Base-by-base conservation (phyloP, 2,113 vertebrate genomes). In the Nansenia antarctica region DNA sequence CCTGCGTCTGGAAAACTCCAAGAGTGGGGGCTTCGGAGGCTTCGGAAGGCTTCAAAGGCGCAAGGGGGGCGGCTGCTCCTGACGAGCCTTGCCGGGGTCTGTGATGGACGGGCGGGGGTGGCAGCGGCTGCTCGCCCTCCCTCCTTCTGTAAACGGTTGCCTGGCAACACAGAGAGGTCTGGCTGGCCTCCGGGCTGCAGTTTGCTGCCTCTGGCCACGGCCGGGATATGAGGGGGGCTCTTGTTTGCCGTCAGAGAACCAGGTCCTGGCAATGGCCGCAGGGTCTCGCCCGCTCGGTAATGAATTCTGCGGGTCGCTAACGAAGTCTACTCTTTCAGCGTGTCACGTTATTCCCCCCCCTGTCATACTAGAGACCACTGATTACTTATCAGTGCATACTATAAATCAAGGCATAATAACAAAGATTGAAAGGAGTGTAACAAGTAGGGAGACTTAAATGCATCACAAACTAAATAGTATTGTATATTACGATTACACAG, bases 111-210 rank as follows among this genome's bases (percentile, higher is more conserved):
- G 22, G 60, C 29, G 60, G 34, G 34, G 60, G 81, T 61, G 74
- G 88, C 76, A 84, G 85, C 83, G 83, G 81, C 67, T 68, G 67
- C 66, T 64, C 61, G 68, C 67, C 73, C 78, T 75, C 79, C 75
- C 79, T 69, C 73, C 69, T 74, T 84, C 85, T 70, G 79, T 81
- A 83, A 85, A 86, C 81, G 57, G 92, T 93, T 92, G 91, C 92
- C 81, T 85, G 82, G 92, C 89, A 92, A 93, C 92, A 89, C 74
- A 26, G 82, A 84, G 80, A 72, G 62, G 78, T 87, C 86, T 88
- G 57, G 20, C 83, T 81, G 88, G 87, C 84, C 89, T 85, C 72
- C 80, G 82, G 87, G 83, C 81, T 88, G 88, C 72, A 82, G 82
- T 80, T 77, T 76, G 74, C 39, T 74, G 70, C 57, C 70, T 84